A percentile compares a stretch with the other conserved stretches of the same genome.
Conservation (phyloP, 2,888 invertebrate species). For the Sinodicranocentrus sp. region DNA sequence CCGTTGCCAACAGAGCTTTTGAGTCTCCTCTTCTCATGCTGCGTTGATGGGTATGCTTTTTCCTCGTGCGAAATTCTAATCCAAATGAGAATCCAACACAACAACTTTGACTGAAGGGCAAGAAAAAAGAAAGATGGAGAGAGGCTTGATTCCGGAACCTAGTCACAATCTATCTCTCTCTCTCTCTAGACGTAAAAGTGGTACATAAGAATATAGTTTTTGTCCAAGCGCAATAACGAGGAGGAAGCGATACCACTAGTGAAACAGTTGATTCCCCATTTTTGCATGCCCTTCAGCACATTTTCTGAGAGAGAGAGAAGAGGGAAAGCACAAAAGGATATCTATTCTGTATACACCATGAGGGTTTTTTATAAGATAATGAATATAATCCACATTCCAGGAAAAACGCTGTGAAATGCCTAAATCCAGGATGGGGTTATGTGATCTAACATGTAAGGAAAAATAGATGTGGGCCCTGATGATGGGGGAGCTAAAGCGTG, state of each 20-base stretch:
- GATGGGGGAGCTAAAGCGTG: no score
- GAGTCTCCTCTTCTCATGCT: no score
- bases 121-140: not conserved
- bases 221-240: not conserved
- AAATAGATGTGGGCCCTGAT: no score
- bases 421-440: no score
- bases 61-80: not conserved
- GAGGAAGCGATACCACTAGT: not conserved
- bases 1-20: not conserved
- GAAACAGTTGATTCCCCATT: slow-evolving; percentile 7
- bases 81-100: not conserved
- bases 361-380: no score
- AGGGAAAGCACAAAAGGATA: not conserved
- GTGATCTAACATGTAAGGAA: no score
- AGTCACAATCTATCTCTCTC: not conserved
- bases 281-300: slow-evolving; percentile 60
- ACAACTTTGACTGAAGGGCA: not conserved
- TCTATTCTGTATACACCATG: not conserved
- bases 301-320: not conserved
- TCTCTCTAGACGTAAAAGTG: not conserved
- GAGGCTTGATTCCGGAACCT: not conserved
- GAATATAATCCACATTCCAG: no score
- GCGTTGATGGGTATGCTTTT: not conserved
- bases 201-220: not conserved
- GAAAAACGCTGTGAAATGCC: no score